Evolutionary conservation across 2,888 invertebrate genomes (phyloP), one percentile per base, ranked within the genome.

Genomic region (Agrotis exclamationis): DNA sequence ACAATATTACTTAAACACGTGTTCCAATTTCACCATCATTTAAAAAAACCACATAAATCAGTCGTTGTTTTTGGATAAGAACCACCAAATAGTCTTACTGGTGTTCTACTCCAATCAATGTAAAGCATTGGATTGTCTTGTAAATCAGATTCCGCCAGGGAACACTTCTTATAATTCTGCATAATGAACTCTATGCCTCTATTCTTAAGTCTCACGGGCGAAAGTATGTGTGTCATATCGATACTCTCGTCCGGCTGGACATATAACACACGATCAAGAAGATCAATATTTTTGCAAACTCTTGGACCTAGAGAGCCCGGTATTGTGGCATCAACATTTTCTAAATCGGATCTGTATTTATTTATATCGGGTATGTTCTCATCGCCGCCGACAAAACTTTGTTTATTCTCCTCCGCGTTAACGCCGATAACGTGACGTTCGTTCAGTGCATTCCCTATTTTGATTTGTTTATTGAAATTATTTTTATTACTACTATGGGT

Each of bases 11-110:
- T 50, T 56, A 62, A 14, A n/a, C 28, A 47, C 11, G 18, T 28
- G 20, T 28, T 7, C 11, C 22, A 60, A 62, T 11, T 39, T 58
- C 45, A 60, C 33, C 47, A 68, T 58, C 16, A 58, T 65, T 89
- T 89, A 94, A 91, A 97, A 76, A 96, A 93, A 1, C 97, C 97
- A 88, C 97, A 97, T 70, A 97, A 92, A 76, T 97, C 96, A 16
- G 95, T 93, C 0, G 97, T 97, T 79, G 94, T 96, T 86, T 96
- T 97, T 24, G 97, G 91, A 84, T 95, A 94, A 4, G 97, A 97
- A 9, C 97, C 97, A 22, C 97, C 97, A 85, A 97, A 97, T 1
- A 97, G 94, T 79, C 97, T 94, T 0, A 97, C 97, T 0, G 97
- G 97, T 3, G 97, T 97, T 82, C 96, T 96, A 53, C 96, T 97